These are phyloP conservation scores for Pangasius krempfi DNA, from an alignment of 2,797 vertebrate genomes.

Conservation along the genomic window DNA sequence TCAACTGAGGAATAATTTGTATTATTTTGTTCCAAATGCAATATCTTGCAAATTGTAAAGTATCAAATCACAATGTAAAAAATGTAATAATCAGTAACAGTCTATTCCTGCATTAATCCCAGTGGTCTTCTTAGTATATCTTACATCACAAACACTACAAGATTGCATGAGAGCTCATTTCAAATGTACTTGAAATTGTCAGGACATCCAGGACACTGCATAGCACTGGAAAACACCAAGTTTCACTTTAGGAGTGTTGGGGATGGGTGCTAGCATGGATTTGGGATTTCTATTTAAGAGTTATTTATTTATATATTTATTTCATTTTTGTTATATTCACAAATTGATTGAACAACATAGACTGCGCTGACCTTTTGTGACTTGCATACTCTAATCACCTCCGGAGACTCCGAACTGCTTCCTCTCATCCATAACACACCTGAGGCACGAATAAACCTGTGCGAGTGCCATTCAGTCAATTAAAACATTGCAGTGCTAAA, in stretches of 20 bases:
- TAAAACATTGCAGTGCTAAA: conserved; percentile 14
- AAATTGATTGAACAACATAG: background rate
- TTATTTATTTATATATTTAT: background rate
- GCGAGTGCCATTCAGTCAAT: conserved; percentile 2
- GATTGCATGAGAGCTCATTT: background rate
- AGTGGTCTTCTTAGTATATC: too few species aligned
- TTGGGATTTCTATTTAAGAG: background rate
- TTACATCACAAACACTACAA: background rate
- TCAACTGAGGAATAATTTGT: background rate
- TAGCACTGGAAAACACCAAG: background rate
- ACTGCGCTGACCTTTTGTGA: background rate
- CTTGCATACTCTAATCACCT: conserved; percentile 1
- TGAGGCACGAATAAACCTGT: conserved; percentile 14
- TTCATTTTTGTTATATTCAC: background rate
- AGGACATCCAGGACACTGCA: background rate
- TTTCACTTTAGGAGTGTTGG: background rate
- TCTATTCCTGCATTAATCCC: background rate
- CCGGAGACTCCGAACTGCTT: conserved; percentile 1
- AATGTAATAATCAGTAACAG: background rate
- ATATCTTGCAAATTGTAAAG: background rate
- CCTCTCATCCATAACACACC: background rate
- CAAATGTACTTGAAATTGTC: background rate
- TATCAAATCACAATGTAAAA: background rate
- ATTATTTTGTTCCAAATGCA: background rate
- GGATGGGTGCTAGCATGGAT: background rate